A percentile compares a stretch with the other conserved stretches of the same genome.
Evolutionary conservation across 2,113 vertebrate genomes (phyloP).

Genomic region (Peromyscus polionotus): DNA sequence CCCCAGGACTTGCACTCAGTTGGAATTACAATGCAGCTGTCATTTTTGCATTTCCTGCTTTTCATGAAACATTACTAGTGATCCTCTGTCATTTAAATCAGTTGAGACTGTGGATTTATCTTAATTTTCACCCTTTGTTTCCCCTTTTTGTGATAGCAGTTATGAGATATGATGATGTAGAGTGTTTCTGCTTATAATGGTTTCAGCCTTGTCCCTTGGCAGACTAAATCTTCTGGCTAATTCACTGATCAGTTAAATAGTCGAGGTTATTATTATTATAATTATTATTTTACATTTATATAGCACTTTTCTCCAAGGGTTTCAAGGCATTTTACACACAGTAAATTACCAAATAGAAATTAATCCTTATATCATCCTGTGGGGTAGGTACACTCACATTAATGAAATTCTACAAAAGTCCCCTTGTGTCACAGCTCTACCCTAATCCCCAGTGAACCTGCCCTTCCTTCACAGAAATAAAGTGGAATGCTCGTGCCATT

Average conservation of each 20-base stretch:
- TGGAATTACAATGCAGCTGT: constrained; percentile 74
- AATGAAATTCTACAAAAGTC: constrained; percentile 70
- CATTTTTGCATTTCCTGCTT: constrained; percentile 74
- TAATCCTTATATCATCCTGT: constrained; percentile 79
- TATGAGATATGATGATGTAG: constrained; percentile 80
- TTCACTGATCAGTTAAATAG: constrained; percentile 86
- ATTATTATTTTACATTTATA: constrained; percentile 86
- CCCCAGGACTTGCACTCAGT: constrained; percentile 50
- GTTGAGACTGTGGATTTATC: constrained; percentile 76
- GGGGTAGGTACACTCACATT: constrained; percentile 66
- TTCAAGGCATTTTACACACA: constrained; percentile 77
- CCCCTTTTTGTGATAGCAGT: constrained; percentile 83
- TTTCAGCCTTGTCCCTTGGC: constrained; percentile 85
- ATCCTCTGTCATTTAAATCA: constrained; percentile 79
- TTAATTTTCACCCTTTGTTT: constrained; percentile 83
- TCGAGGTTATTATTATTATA: constrained; percentile 83
- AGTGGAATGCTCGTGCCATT: not conserved
- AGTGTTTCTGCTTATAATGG: constrained; percentile 85
- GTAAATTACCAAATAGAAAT: constrained; percentile 82
- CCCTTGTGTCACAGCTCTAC: constrained; percentile 10
- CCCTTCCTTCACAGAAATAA: constrained; percentile 2
- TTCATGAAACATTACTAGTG: constrained; percentile 69
- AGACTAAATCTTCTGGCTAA: constrained; percentile 87
- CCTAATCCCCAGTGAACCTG: not conserved
- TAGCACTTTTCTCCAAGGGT: constrained; percentile 80